Evolutionary conservation across 2,113 vertebrate species (phyloP).

Genomic region (Ptychochromis oligacanthus): DNA sequence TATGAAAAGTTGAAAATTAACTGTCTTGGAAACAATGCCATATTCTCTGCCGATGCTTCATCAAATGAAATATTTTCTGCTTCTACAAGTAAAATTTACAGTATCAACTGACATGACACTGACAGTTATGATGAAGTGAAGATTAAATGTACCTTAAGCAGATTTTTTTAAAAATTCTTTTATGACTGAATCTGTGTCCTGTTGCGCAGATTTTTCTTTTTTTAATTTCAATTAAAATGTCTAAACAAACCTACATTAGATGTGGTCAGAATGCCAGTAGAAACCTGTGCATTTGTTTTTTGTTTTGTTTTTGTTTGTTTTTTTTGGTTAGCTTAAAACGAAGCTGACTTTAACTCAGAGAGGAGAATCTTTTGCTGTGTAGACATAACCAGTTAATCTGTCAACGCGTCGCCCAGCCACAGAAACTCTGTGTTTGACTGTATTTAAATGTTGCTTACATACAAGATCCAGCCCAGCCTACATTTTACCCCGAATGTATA

Average conservation of each 20-base stretch:
- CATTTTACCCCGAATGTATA: constrained; percentile 72
- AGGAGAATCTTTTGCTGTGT: constrained; percentile 28
- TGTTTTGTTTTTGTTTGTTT: constrained; percentile 3
- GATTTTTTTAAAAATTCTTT: not conserved
- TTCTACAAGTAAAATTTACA: not conserved
- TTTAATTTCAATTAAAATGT: not conserved
- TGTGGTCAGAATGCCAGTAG: constrained; percentile 16
- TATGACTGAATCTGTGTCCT: constrained; percentile 18
- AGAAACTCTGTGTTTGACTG: constrained; percentile 20
- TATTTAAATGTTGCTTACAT: constrained; percentile 51
- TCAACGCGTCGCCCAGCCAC: constrained; percentile 4
- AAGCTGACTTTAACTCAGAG: constrained; percentile 6
- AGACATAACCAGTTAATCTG: not conserved
- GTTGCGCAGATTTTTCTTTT: not conserved
- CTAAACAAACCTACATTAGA: not conserved
- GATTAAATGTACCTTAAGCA: constrained; percentile 15
- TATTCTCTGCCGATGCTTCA: not conserved
- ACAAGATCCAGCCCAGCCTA: constrained; percentile 62
- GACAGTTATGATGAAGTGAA: not conserved
- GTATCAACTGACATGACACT: not conserved
- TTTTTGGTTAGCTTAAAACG: not conserved
- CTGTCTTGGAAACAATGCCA: constrained; percentile 5
- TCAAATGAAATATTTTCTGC: not conserved
- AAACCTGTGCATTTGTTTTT: not conserved
- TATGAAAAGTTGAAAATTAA: not conserved